These are phyloP conservation scores for Nycticorax nycticorax DNA, from an alignment of 2,113 vertebrate genomes.

Conservation along the genomic window DNA sequence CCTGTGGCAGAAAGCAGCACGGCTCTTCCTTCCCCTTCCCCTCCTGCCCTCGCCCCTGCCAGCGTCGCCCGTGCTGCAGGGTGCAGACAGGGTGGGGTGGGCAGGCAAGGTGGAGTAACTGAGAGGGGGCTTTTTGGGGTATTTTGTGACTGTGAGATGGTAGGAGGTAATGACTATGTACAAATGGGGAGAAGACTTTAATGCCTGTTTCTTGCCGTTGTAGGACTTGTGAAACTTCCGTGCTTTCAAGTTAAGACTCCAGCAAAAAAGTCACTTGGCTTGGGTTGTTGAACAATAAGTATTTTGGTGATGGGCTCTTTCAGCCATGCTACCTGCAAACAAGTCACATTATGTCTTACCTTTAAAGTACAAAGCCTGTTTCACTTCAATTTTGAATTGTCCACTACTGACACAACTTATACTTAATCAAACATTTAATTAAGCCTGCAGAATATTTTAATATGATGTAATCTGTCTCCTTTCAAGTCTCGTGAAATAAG, in stretches of 20 bases:
- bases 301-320: background rate
- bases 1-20: background rate
- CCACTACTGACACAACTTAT: background rate
- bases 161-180: background rate
- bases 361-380: background rate
- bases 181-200: background rate
- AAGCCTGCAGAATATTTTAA: background rate
- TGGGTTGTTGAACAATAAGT: background rate
- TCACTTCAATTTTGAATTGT: background rate
- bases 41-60: accelerated
- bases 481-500: background rate
- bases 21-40: background rate
- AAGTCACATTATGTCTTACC: background rate
- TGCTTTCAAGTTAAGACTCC: background rate
- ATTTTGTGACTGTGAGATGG: background rate
- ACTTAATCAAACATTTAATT: background rate
- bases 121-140: background rate
- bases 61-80: background rate
- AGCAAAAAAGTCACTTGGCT: background rate
- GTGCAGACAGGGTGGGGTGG: too few relatives aligned
- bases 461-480: background rate
- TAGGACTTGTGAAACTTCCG: background rate
- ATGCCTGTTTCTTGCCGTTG: background rate
- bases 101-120: background rate
- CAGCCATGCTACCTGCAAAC: background rate